Conservation (phyloP, 2,113 vertebrate genomes). For the Plecotus auritus region DNA sequence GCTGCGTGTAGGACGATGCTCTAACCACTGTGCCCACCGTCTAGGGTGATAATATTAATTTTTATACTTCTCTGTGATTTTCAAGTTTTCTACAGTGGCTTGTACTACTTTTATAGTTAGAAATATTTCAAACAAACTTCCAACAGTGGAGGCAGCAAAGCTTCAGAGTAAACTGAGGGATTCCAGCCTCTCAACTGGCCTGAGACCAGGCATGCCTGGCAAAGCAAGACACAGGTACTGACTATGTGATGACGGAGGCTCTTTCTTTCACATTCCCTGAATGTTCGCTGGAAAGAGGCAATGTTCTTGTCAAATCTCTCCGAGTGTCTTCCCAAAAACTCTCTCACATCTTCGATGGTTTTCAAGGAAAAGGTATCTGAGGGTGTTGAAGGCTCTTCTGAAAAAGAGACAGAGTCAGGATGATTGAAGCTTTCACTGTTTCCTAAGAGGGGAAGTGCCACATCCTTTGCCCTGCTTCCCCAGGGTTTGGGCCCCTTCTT, state of each 20-base stretch:
- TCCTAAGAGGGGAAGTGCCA: not conserved
- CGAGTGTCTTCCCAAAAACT: slow-evolving; percentile 90
- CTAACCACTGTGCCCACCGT: too few relatives aligned
- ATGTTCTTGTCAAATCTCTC: slow-evolving; percentile 92
- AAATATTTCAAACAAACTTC: not conserved
- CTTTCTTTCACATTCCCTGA: slow-evolving; percentile 92
- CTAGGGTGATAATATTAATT: not conserved
- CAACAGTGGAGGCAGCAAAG: not conserved
- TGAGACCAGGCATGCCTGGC: not conserved
- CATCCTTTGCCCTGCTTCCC: not conserved
- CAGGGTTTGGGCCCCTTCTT: not conserved
- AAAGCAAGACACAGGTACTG: slow-evolving; percentile 65
- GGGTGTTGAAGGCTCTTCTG: slow-evolving; percentile 79
- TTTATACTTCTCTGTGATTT: not conserved
- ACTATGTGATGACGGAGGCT: slow-evolving; percentile 96
- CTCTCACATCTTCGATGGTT: slow-evolving; percentile 90
- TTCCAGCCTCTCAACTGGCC: not conserved
- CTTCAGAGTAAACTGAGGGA: not conserved
- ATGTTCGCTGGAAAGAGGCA: slow-evolving; percentile 85
- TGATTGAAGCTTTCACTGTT: not conserved
- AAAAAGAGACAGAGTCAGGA: slow-evolving; percentile 65
- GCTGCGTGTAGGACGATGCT: too few relatives aligned
- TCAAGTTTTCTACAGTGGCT: not conserved
- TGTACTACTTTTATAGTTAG: not conserved
- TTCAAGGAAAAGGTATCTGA: slow-evolving; percentile 86